Conservation (phyloP, 2,113 vertebrate genomes). For the Myrmecobius fasciatus region DNA sequence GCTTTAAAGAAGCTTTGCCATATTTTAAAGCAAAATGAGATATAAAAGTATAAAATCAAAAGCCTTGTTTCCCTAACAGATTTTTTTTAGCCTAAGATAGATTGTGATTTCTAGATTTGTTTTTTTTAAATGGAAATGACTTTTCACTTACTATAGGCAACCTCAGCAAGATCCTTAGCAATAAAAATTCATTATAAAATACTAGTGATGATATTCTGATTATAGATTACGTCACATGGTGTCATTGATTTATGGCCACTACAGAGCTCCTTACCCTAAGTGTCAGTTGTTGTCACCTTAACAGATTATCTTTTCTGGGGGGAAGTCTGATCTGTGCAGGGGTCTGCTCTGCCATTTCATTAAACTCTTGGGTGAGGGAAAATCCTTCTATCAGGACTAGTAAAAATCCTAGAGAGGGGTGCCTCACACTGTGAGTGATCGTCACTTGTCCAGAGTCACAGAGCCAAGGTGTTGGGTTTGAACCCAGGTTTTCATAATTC, state of each 20-base stretch:
- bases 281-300: neutral
- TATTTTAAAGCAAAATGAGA: neutral
- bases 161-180: neutral
- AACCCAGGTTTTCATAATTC: neutral
- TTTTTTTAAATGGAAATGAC: too few species aligned
- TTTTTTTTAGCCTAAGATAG: neutral
- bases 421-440: neutral
- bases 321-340: too few species aligned
- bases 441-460: neutral
- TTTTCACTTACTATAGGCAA: too few species aligned
- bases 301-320: neutral
- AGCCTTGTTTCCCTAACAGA: neutral
- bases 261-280: too few species aligned
- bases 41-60: neutral
- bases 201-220: neutral
- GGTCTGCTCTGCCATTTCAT: neutral
- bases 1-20: neutral
- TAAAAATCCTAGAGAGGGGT: neutral
- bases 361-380: neutral
- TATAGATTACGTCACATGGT: slow-evolving; percentile 2
- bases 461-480: neutral
- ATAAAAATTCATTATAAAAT: too few species aligned
- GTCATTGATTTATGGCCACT: neutral
- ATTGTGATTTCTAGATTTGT: too few species aligned
- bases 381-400: neutral